These are phyloP conservation scores for Schizotus pectinicornis DNA, from an alignment of 2,888 invertebrate species.

Conservation along the genomic window DNA sequence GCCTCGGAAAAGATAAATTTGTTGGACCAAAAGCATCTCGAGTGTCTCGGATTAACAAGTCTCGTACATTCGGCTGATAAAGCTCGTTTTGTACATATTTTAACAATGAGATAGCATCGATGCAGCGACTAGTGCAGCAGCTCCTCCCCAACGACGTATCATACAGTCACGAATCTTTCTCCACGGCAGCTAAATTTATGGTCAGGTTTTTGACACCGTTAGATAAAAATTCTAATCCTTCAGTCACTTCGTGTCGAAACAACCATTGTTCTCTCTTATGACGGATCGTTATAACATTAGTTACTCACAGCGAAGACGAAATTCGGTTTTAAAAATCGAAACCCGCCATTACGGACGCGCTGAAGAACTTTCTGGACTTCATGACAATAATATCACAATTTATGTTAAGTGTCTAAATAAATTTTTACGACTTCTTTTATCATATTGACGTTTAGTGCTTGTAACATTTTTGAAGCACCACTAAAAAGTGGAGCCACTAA, in stretches of 20 bases:
- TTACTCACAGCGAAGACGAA: too few relatives aligned
- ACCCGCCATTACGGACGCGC: too few relatives aligned
- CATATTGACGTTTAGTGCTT: background rate
- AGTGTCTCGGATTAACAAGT: conserved; percentile 8
- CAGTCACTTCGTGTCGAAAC: background rate
- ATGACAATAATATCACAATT: background rate
- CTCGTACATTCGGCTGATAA: background rate
- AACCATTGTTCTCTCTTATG: conserved; percentile 8
- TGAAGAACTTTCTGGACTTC: too few relatives aligned
- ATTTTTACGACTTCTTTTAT: background rate
- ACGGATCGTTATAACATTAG: background rate
- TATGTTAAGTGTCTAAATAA: background rate
- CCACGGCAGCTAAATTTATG: background rate
- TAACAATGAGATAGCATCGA: conserved; percentile 5
- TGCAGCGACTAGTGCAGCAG: background rate
- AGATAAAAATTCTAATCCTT: background rate
- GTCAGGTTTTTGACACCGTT: background rate
- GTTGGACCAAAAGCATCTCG: background rate
- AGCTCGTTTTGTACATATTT: background rate
- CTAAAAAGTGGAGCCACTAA: background rate
- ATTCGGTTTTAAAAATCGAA: too few relatives aligned
- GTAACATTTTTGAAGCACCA: background rate
- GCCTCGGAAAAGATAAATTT: too few relatives aligned
- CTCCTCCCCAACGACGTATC: background rate
- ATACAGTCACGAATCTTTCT: background rate